Evolutionary conservation across 2,888 invertebrate genomes (phyloP).

Genomic region (Ganaspis brasiliensis): DNA sequence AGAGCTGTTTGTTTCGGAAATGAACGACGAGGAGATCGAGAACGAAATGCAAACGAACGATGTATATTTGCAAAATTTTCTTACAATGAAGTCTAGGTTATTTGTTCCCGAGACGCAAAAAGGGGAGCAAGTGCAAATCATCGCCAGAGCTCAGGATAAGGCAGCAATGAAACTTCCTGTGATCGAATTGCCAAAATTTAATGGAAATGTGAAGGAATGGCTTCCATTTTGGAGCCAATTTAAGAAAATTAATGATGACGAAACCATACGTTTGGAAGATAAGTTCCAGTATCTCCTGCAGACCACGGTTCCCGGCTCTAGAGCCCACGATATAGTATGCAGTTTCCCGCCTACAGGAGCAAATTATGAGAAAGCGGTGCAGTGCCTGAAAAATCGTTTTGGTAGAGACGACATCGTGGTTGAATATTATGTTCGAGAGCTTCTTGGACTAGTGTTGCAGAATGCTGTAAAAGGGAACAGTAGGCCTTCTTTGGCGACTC

Average conservation of each 20-base stretch:
- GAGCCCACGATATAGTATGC: background rate
- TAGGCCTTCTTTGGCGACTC: background rate
- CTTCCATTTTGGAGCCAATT: slow-evolving; percentile 62
- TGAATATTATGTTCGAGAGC: slow-evolving; percentile 19
- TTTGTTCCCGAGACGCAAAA: background rate
- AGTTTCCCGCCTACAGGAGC: slow-evolving; percentile 30
- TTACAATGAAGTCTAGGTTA: slow-evolving; percentile 7
- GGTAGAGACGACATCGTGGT: slow-evolving; percentile 37
- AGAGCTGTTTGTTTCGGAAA: slow-evolving; percentile 25
- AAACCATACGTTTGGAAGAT: background rate
- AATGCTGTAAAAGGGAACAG: slow-evolving; percentile 9
- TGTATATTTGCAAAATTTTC: slow-evolving; percentile 44
- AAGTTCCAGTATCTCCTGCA: too few relatives aligned
- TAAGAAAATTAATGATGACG: slow-evolving; percentile 47
- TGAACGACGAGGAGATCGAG: slow-evolving; percentile 22
- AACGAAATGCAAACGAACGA: slow-evolving; percentile 54
- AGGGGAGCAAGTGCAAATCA: background rate
- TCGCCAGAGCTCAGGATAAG: background rate
- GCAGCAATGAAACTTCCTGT: slow-evolving; percentile 52
- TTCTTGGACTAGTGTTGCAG: slow-evolving; percentile 25
- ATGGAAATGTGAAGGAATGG: slow-evolving; percentile 63
- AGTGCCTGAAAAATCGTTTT: slow-evolving; percentile 32
- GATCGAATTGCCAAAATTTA: slow-evolving; percentile 61
- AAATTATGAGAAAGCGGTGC: slow-evolving; percentile 9
- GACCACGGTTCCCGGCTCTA: too few relatives aligned